Base-by-base conservation (phyloP, 2,888 invertebrate species). In the Tetragonisca angustula region DNA sequence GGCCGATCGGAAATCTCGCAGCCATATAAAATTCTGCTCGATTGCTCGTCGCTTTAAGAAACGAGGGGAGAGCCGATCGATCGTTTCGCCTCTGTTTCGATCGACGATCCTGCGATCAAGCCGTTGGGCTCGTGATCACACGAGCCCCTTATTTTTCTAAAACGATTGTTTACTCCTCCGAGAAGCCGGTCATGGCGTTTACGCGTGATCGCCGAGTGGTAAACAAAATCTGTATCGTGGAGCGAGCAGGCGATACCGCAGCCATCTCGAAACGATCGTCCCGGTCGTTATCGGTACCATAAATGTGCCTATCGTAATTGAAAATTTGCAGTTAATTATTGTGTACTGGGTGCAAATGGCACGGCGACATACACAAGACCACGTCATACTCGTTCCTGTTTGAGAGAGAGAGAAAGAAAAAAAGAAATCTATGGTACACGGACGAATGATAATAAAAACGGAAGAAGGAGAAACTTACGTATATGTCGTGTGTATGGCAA, bases 201-300 rank as follows among this genome's bases (percentile, higher is more conserved):
- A 88, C 87, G 85, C 92, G 92, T 92, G 92, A 92, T 92, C 91
- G 70, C 54, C 36, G 76, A 83, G 80, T 89, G 90, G 91, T 91
- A 92, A 92, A 92, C 92, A 92, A 90, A 90, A 91, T 91, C 89
- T 87, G 87, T 90, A 90, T 90, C 90, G 70, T 86, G 71, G 64
- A 27, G 64, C 62, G 56, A 43, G 68, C 32, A 17, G 17, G 24
- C 24, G 67, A 62, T 72, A 72, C 72, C 59, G 32, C 70, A 50
- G 77, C 73, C 87, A 87, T 88, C 87, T 50, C 36, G 68, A 49
- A 36, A 68, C 61, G 65, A 79, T 82, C 76, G 54, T 65, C 62
- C 49, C 50, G 17, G 27, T n/a, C 32, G 70, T 83, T 83, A 81
- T 83, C 81, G 32, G 61, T 21, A 62, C 50, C 77, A 71, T 67